Percentiles rank a stretch among this genome's conserved stretches.
Conservation (phyloP, 2,888 invertebrate genomes). For the Tetanocera ferruginea region DNA sequence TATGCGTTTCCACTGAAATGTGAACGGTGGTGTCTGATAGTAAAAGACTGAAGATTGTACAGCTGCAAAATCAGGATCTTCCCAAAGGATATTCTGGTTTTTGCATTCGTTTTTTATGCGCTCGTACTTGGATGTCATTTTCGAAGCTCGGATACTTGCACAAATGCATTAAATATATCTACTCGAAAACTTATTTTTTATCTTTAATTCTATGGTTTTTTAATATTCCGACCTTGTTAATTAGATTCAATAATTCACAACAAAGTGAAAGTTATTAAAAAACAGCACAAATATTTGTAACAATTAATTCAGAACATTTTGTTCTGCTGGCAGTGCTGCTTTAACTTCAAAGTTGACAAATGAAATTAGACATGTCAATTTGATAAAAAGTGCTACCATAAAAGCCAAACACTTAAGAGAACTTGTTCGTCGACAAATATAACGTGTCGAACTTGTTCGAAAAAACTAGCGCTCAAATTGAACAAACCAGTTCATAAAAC, state of each 20-base stretch:
- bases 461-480: no score
- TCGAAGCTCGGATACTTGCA: conserved; percentile 1
- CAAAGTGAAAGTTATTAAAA: conserved; percentile 46
- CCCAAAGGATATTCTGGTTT: conserved; percentile 85
- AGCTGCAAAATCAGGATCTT: conserved; percentile 93
- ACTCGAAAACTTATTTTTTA: not conserved
- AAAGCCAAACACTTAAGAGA: no score
- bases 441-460: no score
- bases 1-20: conserved; percentile 90
- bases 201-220: not conserved
- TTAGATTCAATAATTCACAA: conserved; percentile 24
- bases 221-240: conserved; percentile 37
- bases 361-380: no score
- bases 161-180: conserved; percentile 27
- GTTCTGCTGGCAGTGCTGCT: not conserved
- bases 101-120: conserved; percentile 84
- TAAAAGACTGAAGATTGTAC: conserved; percentile 91
- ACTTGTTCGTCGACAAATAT: no score
- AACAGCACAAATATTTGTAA: not conserved
- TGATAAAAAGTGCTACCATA: no score
- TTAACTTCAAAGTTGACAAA: no score
- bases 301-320: not conserved
- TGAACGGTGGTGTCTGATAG: conserved; percentile 93
- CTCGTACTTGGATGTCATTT: conserved; percentile 76
- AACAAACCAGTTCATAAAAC: no score